phyloP scores from a whole-genome alignment of 2,888 invertebrate species.

The Drosophila glabriapex region DNA sequence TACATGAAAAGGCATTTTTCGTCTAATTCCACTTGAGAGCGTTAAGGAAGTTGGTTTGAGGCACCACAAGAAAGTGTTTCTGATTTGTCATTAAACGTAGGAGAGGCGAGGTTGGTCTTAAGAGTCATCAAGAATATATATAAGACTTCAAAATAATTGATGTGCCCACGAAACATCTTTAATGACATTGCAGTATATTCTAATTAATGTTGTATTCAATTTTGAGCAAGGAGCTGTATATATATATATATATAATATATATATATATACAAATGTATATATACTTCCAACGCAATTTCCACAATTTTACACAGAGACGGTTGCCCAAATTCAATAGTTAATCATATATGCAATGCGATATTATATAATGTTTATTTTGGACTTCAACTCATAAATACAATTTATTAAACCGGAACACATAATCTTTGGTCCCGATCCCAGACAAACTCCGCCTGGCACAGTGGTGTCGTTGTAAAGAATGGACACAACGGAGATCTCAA shows the following conservation, averaged over 20 bases:
- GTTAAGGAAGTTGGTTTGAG: no score
- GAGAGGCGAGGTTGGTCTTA: neutral
- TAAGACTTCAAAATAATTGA: neutral
- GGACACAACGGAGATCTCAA: slow-evolving; percentile 30
- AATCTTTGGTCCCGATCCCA: neutral
- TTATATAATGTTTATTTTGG: slow-evolving; percentile 12
- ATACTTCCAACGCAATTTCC: neutral
- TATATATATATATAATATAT: neutral
- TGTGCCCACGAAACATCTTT: neutral
- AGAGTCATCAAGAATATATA: neutral
- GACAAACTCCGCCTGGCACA: neutral
- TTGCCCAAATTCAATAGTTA: neutral
- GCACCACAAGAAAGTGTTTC: slow-evolving; percentile 35
- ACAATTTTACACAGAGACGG: neutral
- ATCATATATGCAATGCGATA: slow-evolving; percentile 7
- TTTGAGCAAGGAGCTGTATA: neutral
- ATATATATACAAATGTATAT: neutral
- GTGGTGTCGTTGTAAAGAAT: slow-evolving; percentile 16
- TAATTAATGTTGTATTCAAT: neutral
- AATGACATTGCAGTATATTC: neutral
- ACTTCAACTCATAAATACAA: neutral
- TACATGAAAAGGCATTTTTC: neutral
- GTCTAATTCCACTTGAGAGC: slow-evolving; percentile 6
- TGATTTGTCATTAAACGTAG: neutral
- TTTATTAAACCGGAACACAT: neutral